Conservation (phyloP, 2,113 vertebrate genomes). For the Ochotona princeps region DNA sequence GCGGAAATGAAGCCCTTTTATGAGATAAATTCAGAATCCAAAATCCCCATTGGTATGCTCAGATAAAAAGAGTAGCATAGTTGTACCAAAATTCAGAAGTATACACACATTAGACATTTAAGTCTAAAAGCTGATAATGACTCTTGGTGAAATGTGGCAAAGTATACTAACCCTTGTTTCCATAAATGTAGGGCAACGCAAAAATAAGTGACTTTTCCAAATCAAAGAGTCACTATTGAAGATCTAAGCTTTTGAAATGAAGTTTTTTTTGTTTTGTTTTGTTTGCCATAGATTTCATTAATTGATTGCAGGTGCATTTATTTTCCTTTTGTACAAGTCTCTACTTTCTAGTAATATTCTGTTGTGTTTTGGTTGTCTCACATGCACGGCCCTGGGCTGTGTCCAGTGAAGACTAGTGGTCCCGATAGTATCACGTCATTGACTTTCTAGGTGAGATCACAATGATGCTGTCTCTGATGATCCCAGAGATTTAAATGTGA, state of each 20-base stretch:
- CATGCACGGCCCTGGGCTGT: background rate
- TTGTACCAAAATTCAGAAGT: background rate
- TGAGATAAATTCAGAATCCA: slow-evolving; percentile 31
- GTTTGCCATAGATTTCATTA: slow-evolving; percentile 21
- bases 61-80: background rate
- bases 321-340: slow-evolving; percentile 39
- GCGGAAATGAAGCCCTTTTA: background rate
- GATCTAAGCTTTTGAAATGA: slow-evolving; percentile 27
- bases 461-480: background rate
- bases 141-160: background rate
- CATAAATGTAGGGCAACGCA: background rate
- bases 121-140: slow-evolving; percentile 43
- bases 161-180: slow-evolving; percentile 25
- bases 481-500: slow-evolving; percentile 13
- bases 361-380: background rate
- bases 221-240: slow-evolving; percentile 6
- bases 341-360: background rate
- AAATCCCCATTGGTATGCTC: background rate
- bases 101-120: background rate
- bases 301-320: background rate
- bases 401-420: background rate
- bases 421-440: background rate
- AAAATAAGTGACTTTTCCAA: slow-evolving; percentile 45
- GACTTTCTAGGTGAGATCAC: background rate
- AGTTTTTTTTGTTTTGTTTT: background rate